Conservation (phyloP, 2,888 invertebrate species). For the Baccha elongata region DNA sequence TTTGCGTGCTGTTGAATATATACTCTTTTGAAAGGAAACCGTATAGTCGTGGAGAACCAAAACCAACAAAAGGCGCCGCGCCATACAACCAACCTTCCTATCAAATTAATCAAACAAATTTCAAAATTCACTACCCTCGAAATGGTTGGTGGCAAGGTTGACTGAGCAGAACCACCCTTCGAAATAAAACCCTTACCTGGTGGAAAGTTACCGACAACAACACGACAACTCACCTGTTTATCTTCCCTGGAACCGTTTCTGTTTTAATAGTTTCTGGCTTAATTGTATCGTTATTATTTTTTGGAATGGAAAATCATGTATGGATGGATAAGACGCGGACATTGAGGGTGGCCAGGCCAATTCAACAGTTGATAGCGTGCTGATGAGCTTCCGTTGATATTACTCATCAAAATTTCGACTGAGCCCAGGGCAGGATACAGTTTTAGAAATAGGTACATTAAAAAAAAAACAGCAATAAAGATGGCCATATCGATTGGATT, state of each 20-base stretch:
- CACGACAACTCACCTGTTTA: constrained; percentile 56
- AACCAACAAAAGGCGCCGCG: constrained; percentile 54
- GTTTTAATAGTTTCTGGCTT: constrained; percentile 54
- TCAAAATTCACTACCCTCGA: constrained; percentile 47
- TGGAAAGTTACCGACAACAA: constrained; percentile 40
- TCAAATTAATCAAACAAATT: constrained; percentile 69
- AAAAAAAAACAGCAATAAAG: constrained; percentile 19
- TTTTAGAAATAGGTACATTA: constrained; percentile 39
- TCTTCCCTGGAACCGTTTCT: constrained; percentile 29
- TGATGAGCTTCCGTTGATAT: constrained; percentile 29
- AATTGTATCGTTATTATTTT: constrained; percentile 49
- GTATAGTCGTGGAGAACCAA: constrained; percentile 28
- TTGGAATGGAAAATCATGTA: neutral
- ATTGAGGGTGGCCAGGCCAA: constrained; percentile 10
- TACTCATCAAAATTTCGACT: constrained; percentile 57
- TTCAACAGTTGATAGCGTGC: constrained; percentile 72
- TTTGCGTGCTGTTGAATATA: constrained; percentile 52
- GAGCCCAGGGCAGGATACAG: constrained; percentile 46
- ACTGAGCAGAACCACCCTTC: neutral
- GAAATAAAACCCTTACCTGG: neutral
- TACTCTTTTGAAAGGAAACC: constrained; percentile 25
- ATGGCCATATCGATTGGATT: constrained; percentile 31
- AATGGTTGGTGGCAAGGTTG: neutral
- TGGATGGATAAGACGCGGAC: neutral
- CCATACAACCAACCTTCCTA: constrained; percentile 31